Conservation (phyloP, 1,140 invertebrate species). For the Drusus annulatus region DNA sequence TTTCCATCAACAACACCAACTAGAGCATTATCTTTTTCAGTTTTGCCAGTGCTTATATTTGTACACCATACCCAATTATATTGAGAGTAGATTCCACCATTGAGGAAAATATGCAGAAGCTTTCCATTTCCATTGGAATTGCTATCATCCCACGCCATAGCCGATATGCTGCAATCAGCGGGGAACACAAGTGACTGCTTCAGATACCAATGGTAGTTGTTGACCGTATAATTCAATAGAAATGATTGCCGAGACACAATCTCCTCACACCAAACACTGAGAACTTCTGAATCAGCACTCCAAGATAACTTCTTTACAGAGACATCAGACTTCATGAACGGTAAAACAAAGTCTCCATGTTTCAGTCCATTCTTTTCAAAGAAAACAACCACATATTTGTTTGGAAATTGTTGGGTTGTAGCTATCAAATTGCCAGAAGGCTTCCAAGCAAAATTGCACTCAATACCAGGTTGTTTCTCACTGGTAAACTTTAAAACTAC, state of each 20-base stretch:
- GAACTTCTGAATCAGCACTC: slow-evolving; percentile 86
- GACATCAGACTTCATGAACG: slow-evolving; percentile 72
- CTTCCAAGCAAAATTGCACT: slow-evolving; percentile 82
- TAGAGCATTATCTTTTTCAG: slow-evolving; percentile 71
- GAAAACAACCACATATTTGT: slow-evolving; percentile 84
- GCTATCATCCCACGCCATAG: slow-evolving; percentile 78
- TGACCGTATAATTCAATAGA: slow-evolving; percentile 85
- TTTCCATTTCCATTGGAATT: slow-evolving; percentile 70
- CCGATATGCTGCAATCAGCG: slow-evolving; percentile 67
- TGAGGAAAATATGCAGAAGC: slow-evolving; percentile 74
- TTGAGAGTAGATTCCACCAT: slow-evolving; percentile 71
- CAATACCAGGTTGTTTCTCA: slow-evolving; percentile 80
- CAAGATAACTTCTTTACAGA: slow-evolving; percentile 78
- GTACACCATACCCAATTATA: slow-evolving; percentile 78
- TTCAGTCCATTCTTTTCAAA: slow-evolving; percentile 95
- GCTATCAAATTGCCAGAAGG: slow-evolving; percentile 87
- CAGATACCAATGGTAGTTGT: slow-evolving; percentile 94
- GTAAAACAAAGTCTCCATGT: slow-evolving; percentile 86
- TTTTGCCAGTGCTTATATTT: slow-evolving; percentile 71
- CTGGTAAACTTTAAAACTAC: slow-evolving; percentile 81
- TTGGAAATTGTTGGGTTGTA: slow-evolving; percentile 75
- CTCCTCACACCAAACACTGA: slow-evolving; percentile 75
- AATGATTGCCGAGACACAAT: slow-evolving; percentile 60
- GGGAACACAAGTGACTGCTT: slow-evolving; percentile 81
- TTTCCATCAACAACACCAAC: slow-evolving; percentile 87